A percentile compares a stretch with the other conserved stretches of the same genome.
Evolutionary conservation across 2,113 vertebrate species (phyloP).

Genomic region (Albula goreensis): DNA sequence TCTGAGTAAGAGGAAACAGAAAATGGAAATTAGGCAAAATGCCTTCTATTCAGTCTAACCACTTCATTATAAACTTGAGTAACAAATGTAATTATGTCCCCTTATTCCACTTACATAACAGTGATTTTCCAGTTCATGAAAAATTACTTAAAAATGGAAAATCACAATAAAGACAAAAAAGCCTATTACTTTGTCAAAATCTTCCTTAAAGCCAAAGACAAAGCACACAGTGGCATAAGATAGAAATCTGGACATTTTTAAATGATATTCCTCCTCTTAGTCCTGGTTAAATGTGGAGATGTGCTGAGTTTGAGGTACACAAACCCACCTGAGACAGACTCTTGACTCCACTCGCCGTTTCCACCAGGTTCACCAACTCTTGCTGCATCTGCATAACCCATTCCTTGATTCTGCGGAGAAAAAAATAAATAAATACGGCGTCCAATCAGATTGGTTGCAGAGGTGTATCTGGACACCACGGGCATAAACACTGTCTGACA

Average conservation of each 20-base stretch:
- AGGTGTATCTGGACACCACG: constrained; percentile 8
- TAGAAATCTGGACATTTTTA: neutral
- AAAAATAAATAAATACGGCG: constrained; percentile 34
- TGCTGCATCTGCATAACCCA: constrained; percentile 98
- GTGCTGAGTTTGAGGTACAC: neutral
- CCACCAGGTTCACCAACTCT: constrained; percentile 86
- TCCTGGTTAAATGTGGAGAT: neutral
- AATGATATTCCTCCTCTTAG: neutral
- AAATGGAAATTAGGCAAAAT: neutral
- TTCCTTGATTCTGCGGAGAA: constrained; percentile 83
- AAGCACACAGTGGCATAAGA: neutral
- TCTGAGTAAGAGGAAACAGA: neutral
- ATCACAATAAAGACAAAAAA: no score
- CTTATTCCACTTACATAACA: neutral
- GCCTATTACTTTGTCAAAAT: no score
- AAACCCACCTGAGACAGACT: constrained; percentile 79
- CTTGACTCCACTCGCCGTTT: constrained; percentile 84
- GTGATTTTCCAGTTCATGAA: neutral
- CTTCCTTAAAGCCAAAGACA: neutral
- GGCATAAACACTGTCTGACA: constrained; percentile 2
- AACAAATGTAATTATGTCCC: neutral
- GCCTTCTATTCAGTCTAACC: neutral
- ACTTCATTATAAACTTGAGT: neutral
- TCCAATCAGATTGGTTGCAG: constrained; percentile 38
- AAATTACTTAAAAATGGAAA: no score